Evolutionary conservation across 2,113 vertebrate species (phyloP).

Genomic region (Tachycineta bicolor): DNA sequence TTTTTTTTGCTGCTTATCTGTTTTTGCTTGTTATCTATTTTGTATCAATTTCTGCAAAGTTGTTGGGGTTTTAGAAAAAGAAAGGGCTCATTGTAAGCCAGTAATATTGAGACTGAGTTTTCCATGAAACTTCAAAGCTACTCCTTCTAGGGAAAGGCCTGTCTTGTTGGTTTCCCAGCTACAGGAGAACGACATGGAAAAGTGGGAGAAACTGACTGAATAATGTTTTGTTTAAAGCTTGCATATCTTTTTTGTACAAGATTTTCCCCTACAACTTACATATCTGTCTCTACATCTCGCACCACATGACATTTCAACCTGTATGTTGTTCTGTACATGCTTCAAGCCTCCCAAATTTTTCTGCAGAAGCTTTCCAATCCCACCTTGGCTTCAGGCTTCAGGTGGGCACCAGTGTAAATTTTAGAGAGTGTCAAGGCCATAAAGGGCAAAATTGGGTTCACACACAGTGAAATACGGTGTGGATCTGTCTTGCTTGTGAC

Average conservation of each 20-base stretch:
- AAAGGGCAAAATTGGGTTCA: not conserved
- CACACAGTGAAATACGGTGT: not conserved
- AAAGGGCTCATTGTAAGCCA: not conserved
- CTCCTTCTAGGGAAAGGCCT: not conserved
- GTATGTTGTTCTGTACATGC: not conserved
- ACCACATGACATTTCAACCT: not conserved
- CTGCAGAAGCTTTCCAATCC: not conserved
- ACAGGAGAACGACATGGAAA: not conserved
- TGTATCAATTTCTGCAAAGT: not conserved
- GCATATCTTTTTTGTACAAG: not conserved
- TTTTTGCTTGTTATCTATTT: not conserved
- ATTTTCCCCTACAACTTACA: not conserved
- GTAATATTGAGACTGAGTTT: not conserved
- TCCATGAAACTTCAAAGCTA: not conserved
- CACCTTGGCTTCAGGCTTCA: not conserved
- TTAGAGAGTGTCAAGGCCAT: not conserved
- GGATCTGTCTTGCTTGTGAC: not conserved
- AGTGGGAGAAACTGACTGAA: not conserved
- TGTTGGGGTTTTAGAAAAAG: accelerated
- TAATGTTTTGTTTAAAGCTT: not conserved
- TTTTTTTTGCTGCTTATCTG: not conserved
- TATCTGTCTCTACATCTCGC: not conserved
- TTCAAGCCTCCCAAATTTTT: not conserved
- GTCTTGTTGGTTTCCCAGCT: not conserved
- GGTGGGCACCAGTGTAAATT: not conserved